A percentile compares a stretch with the other conserved stretches of the same genome.
Evolutionary conservation across 2,888 invertebrate genomes (phyloP).

Genomic region (Coenonympha glycerion): DNA sequence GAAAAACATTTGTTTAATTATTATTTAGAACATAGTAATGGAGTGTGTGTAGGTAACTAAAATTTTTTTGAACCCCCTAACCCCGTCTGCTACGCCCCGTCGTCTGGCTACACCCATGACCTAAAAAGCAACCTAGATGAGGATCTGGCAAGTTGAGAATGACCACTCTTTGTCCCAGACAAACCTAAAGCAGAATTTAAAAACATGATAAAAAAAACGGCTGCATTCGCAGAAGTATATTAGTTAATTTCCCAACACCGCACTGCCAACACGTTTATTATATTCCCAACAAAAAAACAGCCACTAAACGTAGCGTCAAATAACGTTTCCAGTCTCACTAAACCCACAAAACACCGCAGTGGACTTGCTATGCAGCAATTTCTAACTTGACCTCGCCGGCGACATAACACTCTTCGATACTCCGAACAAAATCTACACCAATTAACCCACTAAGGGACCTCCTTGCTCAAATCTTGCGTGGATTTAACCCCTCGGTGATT

Average conservation of each 20-base stretch:
- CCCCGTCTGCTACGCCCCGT: no score
- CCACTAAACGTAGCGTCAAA: slow-evolving; percentile 16
- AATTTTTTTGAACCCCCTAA: no score
- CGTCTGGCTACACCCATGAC: no score
- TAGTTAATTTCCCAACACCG: not conserved
- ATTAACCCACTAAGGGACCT: slow-evolving; percentile 31
- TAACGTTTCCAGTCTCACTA: slow-evolving; percentile 39
- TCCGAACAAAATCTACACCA: slow-evolving; percentile 38
- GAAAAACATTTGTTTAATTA: no score
- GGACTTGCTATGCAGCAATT: slow-evolving; percentile 70
- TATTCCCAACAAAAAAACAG: slow-evolving; percentile 3
- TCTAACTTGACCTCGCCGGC: slow-evolving; percentile 62
- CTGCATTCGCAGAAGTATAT: not conserved
- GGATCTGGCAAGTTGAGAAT: no score
- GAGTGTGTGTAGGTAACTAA: no score
- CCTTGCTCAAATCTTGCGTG: slow-evolving; percentile 13
- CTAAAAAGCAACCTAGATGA: no score
- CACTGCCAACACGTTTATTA: not conserved
- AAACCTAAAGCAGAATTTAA: not conserved
- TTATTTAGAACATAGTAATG: no score
- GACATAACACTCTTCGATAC: slow-evolving; percentile 45
- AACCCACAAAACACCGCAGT: slow-evolving; percentile 69
- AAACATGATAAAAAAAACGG: not conserved
- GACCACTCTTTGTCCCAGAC: no score
- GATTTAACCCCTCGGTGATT: slow-evolving; percentile 18